Evolutionary conservation across 1,140 invertebrate genomes (phyloP).

Genomic region (Drosophila kanapiae): DNA sequence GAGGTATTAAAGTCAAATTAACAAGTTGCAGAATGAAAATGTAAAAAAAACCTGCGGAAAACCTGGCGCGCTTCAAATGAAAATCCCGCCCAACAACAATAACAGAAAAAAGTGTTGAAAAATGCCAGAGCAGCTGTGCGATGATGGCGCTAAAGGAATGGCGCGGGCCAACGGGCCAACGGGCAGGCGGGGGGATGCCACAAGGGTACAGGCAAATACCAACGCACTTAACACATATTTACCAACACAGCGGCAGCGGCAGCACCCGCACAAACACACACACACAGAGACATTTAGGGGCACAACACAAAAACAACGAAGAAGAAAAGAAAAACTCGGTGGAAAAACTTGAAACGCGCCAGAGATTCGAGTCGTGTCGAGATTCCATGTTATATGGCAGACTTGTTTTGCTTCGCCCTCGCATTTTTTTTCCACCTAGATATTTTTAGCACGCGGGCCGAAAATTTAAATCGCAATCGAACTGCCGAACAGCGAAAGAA

Average conservation of each 20-base stretch:
- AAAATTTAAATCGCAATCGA: conserved; percentile 73
- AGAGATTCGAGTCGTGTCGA: conserved; percentile 67
- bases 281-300: conserved; percentile 29
- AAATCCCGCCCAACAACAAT: conserved; percentile 55
- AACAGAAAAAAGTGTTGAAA: conserved; percentile 75
- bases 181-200: background rate
- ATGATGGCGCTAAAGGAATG: background rate
- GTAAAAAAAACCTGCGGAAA: conserved; percentile 12
- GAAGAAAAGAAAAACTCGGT: conserved; percentile 41
- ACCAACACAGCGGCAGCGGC: conserved; percentile 50
- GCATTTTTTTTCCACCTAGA: conserved; percentile 38
- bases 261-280: conserved; percentile 22
- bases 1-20: conserved; percentile 70
- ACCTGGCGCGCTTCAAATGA: conserved; percentile 37
- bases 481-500: conserved; percentile 6
- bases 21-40: conserved; percentile 45
- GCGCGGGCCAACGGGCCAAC: background rate
- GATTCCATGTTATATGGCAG: conserved; percentile 51
- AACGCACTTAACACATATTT: conserved; percentile 82
- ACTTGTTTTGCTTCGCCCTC: conserved; percentile 48
- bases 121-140: conserved; percentile 71
- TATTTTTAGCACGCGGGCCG: conserved; percentile 73
- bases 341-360: conserved; percentile 64
- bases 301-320: conserved; percentile 36
- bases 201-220: conserved; percentile 66